Base-by-base conservation (phyloP, 2,888 invertebrate species). In the Papilio gigon region DNA sequence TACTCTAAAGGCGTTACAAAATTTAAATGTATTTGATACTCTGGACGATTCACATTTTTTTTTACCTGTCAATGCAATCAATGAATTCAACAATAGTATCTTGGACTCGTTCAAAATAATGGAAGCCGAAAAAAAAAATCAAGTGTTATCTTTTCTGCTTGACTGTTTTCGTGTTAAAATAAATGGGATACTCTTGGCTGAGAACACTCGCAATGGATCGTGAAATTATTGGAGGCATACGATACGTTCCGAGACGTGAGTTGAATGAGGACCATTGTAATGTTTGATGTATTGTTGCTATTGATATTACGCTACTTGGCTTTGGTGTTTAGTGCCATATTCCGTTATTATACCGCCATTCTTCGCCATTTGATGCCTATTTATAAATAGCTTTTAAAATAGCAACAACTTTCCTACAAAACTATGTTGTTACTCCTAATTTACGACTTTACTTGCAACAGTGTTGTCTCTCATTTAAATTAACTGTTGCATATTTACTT, bases 131-230 rank as follows among this genome's bases (percentile, higher is more conserved):
- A 85, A 84, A n/a, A 86, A 85, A 84, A 82, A 82, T 81, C 80
- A 79, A 84, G 83, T 85, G 82, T 88, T 87, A 84, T 86, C 82
- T 82, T 85, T 86, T 85, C 81, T 80, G 87, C 83, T 84, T 80
- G 83, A 86, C 76, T 81, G 83, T 84, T 82, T 80, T 82, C 81
- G 81, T 84, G 85, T 85, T 81, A 80, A 84, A 82, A 86, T 86
- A 84, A 88, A 89, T 90, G 87, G 85, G 87, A 88, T 89, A 84
- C 86, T 85, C 80, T 86, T 84, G 87, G 83, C 81, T 83, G 86
- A 87, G 83, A 85, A 84, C 83, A 86, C 83, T 83, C 82, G 81
- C 86, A 88, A 87, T 89, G 86, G 81, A 83, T 84, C 89, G 88
- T 88, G 84, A 89, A 89, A 90, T 90, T 85, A 82, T 82, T 84